Conservation (phyloP, 1,140 invertebrate genomes). For the Teleogryllus occipitalis region DNA sequence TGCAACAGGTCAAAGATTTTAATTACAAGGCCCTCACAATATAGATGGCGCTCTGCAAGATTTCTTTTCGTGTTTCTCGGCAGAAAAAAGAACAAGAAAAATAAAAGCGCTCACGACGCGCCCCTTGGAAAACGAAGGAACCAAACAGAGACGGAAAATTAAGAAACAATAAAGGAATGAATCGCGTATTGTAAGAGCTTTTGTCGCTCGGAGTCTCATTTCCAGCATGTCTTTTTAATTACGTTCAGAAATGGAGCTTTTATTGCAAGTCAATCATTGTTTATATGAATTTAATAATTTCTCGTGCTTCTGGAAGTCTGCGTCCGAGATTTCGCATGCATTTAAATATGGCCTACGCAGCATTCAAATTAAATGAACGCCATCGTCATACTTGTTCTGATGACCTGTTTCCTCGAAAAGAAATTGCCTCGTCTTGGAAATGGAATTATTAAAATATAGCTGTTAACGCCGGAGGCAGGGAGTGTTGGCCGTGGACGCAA, state of each 20-base stretch:
- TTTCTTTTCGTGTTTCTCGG: not conserved
- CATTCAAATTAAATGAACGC: not conserved
- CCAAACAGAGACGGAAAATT: conserved; percentile 1
- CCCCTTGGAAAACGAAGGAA: not conserved
- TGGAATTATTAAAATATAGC: conserved; percentile 1
- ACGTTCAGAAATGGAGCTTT: not conserved
- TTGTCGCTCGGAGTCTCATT: not conserved
- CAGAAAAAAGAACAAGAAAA: not conserved
- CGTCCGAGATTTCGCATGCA: not conserved
- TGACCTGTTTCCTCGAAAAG: not conserved
- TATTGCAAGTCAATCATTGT: conserved; percentile 5
- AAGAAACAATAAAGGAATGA: not conserved
- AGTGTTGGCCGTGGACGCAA: too few species aligned
- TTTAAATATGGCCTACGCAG: not conserved
- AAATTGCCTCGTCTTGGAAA: not conserved
- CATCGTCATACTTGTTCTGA: not conserved
- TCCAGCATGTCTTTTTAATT: not conserved
- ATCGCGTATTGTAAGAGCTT: conserved; percentile 1
- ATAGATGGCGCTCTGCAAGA: not conserved
- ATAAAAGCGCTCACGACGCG: not conserved
- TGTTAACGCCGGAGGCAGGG: not conserved
- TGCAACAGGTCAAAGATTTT: not conserved
- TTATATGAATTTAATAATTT: not conserved
- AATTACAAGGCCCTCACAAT: not conserved
- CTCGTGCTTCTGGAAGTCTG: not conserved